Percentiles rank a stretch among this genome's conserved stretches.
Evolutionary conservation across 92 coral and sea anemone species (phyloP).

Genomic region (Epizoanthus fatuus): DNA sequence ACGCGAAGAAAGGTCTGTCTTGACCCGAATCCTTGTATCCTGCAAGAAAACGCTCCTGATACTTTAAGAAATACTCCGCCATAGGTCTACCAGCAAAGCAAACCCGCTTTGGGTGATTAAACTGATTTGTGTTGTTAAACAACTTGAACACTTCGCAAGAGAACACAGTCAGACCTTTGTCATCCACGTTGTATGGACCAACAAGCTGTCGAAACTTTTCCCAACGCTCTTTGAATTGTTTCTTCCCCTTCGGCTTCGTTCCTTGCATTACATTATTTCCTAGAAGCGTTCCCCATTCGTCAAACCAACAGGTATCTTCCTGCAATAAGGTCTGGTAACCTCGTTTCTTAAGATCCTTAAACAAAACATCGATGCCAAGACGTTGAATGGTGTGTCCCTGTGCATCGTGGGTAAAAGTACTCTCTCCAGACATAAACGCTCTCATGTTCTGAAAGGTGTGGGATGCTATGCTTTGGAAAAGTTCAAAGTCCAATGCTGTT

Average conservation of each 20-base stretch:
- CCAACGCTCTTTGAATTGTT: constrained; percentile 69
- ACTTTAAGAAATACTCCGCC: constrained; percentile 84
- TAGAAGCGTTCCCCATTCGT: constrained; percentile 69
- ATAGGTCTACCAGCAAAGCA: constrained; percentile 86
- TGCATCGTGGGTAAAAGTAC: constrained; percentile 24
- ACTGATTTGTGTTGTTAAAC: constrained; percentile 52
- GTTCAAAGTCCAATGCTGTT: constrained; percentile 74
- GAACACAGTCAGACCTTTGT: constrained; percentile 69
- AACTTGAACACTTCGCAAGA: constrained; percentile 63
- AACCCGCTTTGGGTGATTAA: constrained; percentile 51
- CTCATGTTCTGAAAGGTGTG: constrained; percentile 60
- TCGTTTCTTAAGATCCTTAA: constrained; percentile 51
- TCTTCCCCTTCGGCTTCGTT: constrained; percentile 1
- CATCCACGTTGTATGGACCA: constrained; percentile 49
- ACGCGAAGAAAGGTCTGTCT: constrained; percentile 65
- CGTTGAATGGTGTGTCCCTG: constrained; percentile 9
- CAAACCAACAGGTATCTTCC: constrained; percentile 82
- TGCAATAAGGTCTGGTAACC: constrained; percentile 74
- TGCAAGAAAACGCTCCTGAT: constrained; percentile 65
- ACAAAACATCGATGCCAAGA: constrained; percentile 57
- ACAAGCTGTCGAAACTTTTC: constrained; percentile 22
- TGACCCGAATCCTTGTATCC: constrained; percentile 19
- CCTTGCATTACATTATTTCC: constrained; percentile 53
- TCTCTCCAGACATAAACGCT: constrained; percentile 62
- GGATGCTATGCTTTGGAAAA: constrained; percentile 74